A percentile compares a stretch with the other conserved stretches of the same genome.
These are phyloP conservation scores for Anaspis maculata DNA, from an alignment of 2,888 invertebrate genomes.

Conservation along the genomic window DNA sequence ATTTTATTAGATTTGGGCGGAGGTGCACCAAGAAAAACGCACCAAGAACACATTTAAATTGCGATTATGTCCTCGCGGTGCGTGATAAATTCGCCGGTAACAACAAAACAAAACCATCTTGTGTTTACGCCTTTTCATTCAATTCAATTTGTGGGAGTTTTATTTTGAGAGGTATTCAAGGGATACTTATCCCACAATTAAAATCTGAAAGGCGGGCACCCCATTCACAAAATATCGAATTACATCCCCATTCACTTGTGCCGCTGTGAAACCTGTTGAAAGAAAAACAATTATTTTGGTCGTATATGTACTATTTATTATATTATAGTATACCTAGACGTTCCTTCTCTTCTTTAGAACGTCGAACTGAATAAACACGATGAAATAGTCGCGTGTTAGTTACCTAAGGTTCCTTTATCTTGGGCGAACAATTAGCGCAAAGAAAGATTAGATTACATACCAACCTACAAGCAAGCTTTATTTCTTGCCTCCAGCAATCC, in stretches of 20 bases:
- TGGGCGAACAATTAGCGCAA: slow-evolving; percentile 23
- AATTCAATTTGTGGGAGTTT: slow-evolving; percentile 17
- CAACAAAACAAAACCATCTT: too few species aligned
- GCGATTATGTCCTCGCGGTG: slow-evolving; percentile 10
- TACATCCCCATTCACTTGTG: slow-evolving; percentile 11
- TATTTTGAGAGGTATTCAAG: slow-evolving; percentile 14
- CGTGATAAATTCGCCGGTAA: slow-evolving; percentile 12
- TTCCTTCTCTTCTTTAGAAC: background rate
- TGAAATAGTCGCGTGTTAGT: too few species aligned
- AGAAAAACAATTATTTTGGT: background rate
- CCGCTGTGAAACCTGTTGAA: slow-evolving; percentile 5
- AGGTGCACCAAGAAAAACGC: background rate
- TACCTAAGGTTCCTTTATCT: too few species aligned
- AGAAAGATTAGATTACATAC: slow-evolving; percentile 29
- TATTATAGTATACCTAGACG: too few species aligned
- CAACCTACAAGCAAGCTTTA: slow-evolving; percentile 23
- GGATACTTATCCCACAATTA: slow-evolving; percentile 13
- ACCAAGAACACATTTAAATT: slow-evolving; percentile 8
- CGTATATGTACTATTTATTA: background rate
- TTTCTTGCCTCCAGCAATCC: slow-evolving; percentile 21
- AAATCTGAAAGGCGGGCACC: slow-evolving; percentile 14
- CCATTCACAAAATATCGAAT: slow-evolving; percentile 18
- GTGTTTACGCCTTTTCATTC: slow-evolving; percentile 12
- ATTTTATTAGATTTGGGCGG: slow-evolving; percentile 1
- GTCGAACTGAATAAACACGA: background rate